Base-by-base conservation (phyloP, 2,888 invertebrate genomes). In the Lysandra coridon region DNA sequence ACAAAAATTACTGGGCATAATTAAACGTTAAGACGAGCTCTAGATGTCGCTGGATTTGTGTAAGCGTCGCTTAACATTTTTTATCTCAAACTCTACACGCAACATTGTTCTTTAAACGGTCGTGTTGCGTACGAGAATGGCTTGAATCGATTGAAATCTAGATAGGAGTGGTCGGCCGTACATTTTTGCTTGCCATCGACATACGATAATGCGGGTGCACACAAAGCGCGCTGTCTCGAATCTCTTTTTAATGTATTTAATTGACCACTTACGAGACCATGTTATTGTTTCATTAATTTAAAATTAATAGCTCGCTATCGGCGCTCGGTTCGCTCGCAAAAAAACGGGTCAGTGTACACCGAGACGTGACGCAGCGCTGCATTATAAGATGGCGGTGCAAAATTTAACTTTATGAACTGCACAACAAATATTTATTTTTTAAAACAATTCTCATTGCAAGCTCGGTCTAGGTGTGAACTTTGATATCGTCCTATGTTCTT, bases 191-290 rank as follows among this genome's bases (percentile, higher is more conserved):
- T 84, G 82, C 81, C 80, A 84, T 83, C 81, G 83, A 84, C 83
- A 86, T 85, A 85, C 87, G 87, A 88, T 89, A 88, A 86, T 87
- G 85, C 84, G 84, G 85, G 84, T 83, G 85, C 84, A 87, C 87
- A 88, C 87, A 85, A 85, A 85, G 85, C 83, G 83, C 84, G 83
- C 82, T 80, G 82, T 82, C 82, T 82, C 81, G 79, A 83, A 83
- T 84, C 84, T 84, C 84, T 85, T 84, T 86, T 88, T 87, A 84
- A 85, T 78, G 78, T 80, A 82, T 86, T 85, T 86, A 85, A 86
- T 85, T 86, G 85, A 84, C 83, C 83, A 84, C 81, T 84, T 83
- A 84, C 84, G 83, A 82, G 80, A 82, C 81, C 83, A 80, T 83
- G 83, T 84, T 85, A 84, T 85, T 84, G 83, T 85, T 84, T 83